A percentile compares a stretch with the other conserved stretches of the same genome.
Evolutionary conservation across 1,140 invertebrate genomes (phyloP).

Genomic region (Euwallacea fornicatus): DNA sequence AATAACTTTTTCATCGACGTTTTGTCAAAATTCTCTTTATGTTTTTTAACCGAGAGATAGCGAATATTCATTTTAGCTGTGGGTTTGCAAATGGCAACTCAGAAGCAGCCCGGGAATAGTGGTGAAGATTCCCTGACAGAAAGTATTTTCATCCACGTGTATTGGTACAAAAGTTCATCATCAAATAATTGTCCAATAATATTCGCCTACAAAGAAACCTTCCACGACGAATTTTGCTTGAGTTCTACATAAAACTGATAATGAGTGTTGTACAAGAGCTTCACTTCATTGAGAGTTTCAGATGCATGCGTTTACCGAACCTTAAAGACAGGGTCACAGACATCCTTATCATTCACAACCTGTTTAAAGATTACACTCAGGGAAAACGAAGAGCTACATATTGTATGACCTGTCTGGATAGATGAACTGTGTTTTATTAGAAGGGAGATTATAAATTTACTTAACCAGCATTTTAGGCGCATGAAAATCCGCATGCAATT

Average conservation of each 20-base stretch:
- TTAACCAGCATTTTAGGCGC: neutral
- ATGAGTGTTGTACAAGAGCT: neutral
- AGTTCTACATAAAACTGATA: neutral
- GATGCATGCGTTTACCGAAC: neutral
- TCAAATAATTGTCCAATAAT: neutral
- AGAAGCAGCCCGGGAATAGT: neutral
- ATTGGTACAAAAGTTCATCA: neutral
- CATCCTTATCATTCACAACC: neutral
- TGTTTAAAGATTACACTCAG: neutral
- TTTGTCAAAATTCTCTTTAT: neutral
- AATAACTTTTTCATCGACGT: neutral
- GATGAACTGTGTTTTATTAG: neutral
- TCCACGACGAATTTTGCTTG: neutral
- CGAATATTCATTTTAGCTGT: neutral
- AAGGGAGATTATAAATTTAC: neutral
- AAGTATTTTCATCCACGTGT: neutral
- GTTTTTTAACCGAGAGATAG: neutral
- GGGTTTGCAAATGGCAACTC: neutral
- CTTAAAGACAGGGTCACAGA: neutral
- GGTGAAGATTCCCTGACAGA: neutral
- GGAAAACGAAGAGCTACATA: neutral
- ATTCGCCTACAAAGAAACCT: neutral
- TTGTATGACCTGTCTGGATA: neutral
- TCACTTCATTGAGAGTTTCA: neutral
- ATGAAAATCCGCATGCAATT: neutral